These are phyloP conservation scores for Euclidia mi DNA, from an alignment of 2,888 invertebrate genomes.

Conservation along the genomic window DNA sequence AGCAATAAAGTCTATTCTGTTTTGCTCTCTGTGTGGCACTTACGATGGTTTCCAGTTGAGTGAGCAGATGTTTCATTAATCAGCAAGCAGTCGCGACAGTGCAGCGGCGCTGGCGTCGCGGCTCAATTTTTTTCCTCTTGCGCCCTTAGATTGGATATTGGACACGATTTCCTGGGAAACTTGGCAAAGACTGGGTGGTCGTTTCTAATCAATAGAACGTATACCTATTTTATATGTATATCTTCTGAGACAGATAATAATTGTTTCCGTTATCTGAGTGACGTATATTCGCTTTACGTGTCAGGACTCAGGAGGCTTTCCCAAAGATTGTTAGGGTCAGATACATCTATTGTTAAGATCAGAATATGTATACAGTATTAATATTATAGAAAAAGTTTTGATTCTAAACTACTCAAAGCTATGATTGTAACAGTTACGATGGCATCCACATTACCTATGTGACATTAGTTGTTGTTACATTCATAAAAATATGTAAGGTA, in stretches of 20 bases:
- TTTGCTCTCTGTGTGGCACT: slow-evolving; percentile 12
- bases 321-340: too few relatives aligned
- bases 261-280: slow-evolving; percentile 19
- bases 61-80: slow-evolving; percentile 87
- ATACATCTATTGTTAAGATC: too few relatives aligned
- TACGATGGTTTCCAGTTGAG: slow-evolving; percentile 77
- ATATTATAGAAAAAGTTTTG: too few relatives aligned
- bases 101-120: slow-evolving; percentile 84
- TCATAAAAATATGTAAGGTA: too few relatives aligned
- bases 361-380: too few relatives aligned
- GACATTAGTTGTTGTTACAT: too few relatives aligned
- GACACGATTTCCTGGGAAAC: slow-evolving; percentile 88
- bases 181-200: slow-evolving; percentile 84
- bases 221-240: slow-evolving; percentile 30
- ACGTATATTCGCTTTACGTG: background rate
- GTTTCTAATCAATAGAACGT: slow-evolving; percentile 57
- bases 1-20: slow-evolving; percentile 26
- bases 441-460: too few relatives aligned
- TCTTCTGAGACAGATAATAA: slow-evolving; percentile 24
- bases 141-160: slow-evolving; percentile 88
- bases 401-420: too few relatives aligned
- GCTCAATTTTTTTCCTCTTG: slow-evolving; percentile 87
- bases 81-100: slow-evolving; percentile 88
- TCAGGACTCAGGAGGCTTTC: background rate
- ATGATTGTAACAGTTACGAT: too few relatives aligned